Evolutionary conservation across 2,888 invertebrate species (phyloP).

Genomic region (Drosophila histrio): DNA sequence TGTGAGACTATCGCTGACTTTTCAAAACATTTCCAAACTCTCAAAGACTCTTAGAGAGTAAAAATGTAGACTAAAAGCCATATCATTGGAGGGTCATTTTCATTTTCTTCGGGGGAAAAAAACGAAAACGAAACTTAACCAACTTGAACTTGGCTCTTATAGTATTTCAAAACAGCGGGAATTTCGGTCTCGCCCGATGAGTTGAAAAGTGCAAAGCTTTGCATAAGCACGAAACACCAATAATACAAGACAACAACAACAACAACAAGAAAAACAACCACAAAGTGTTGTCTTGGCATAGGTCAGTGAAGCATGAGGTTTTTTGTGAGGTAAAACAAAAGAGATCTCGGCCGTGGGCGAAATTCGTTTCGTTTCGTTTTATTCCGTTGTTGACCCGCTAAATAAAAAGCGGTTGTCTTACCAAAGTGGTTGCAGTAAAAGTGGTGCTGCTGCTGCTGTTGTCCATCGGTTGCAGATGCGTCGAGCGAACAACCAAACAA

Average conservation of each 20-base stretch:
- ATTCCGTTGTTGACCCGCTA: conserved; percentile 48
- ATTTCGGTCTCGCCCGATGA: conserved; percentile 1
- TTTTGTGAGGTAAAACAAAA: neutral
- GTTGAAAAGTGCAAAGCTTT: conserved; percentile 61
- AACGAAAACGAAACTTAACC: conserved; percentile 52
- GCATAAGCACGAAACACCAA: conserved; percentile 24
- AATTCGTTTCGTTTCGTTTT: conserved; percentile 38
- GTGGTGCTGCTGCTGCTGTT: conserved; percentile 29
- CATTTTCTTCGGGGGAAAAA: neutral
- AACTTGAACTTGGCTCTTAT: conserved; percentile 59
- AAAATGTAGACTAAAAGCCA: neutral
- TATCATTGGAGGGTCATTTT: neutral
- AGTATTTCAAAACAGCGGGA: neutral
- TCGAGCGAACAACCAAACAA: conserved; percentile 18
- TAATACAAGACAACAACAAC: conserved; percentile 7
- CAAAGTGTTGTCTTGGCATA: conserved; percentile 52
- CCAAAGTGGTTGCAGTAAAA: conserved; percentile 61
- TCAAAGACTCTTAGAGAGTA: neutral
- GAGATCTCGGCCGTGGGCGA: conserved; percentile 45
- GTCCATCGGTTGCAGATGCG: conserved; percentile 61
- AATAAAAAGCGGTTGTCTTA: conserved; percentile 23
- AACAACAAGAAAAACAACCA: neutral
- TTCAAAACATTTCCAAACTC: too few species aligned
- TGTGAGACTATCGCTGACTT: too few species aligned
- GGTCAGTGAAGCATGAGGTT: conserved; percentile 69